phyloP scores from a whole-genome alignment of 2,888 invertebrate species.

The Hoplodrina blanda region DNA sequence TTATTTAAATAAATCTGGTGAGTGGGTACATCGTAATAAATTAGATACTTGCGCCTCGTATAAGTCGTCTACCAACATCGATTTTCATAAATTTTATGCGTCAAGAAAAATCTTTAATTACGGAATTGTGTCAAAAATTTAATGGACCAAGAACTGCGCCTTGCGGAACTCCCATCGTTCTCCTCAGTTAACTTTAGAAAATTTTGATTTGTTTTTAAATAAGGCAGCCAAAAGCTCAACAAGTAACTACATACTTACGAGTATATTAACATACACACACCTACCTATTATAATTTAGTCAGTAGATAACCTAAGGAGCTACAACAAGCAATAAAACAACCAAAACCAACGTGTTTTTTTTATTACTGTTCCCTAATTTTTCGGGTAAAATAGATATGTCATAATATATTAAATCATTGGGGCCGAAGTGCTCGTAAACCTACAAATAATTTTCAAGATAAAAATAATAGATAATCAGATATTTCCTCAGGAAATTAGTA shows the following conservation, averaged over 20 bases:
- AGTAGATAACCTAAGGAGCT: too few species aligned
- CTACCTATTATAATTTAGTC: too few species aligned
- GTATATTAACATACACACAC: too few species aligned
- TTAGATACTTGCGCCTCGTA: too few species aligned
- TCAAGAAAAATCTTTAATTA: background rate
- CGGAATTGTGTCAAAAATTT: background rate
- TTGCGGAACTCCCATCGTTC: background rate
- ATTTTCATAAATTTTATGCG: background rate
- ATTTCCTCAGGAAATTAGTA: slow-evolving; percentile 86
- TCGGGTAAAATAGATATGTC: slow-evolving; percentile 38
- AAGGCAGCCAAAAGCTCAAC: too few species aligned
- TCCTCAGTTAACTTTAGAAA: background rate
- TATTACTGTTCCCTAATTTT: background rate
- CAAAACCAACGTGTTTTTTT: slow-evolving; percentile 6
- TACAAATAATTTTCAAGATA: slow-evolving; percentile 72
- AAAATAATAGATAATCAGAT: slow-evolving; percentile 77
- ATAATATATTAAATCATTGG: slow-evolving; percentile 45
- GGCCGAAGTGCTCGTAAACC: slow-evolving; percentile 64
- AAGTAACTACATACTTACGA: too few species aligned
- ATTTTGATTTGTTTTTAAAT: too few species aligned
- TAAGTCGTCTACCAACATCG: too few species aligned
- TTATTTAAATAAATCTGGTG: too few species aligned
- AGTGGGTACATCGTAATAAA: too few species aligned
- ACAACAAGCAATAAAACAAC: too few species aligned
- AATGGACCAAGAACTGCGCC: background rate